Percentiles rank a stretch among this genome's conserved stretches.
Conservation (phyloP, 2,113 vertebrate species). For the Alligator mississippiensis region DNA sequence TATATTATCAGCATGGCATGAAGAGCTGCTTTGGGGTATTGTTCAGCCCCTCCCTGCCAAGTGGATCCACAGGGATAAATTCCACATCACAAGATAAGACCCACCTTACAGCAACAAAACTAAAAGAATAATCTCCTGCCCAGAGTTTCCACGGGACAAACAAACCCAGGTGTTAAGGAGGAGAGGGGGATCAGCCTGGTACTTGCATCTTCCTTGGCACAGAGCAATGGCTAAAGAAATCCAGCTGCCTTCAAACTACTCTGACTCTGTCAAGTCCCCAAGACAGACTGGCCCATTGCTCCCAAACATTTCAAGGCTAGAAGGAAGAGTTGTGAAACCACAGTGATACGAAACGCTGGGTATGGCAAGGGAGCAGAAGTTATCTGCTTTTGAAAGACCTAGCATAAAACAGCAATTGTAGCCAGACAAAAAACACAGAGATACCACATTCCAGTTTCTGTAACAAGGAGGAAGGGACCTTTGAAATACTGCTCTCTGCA, state of each 20-base stretch:
- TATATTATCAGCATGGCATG: not conserved
- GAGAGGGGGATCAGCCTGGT: not conserved
- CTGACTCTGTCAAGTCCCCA: not conserved
- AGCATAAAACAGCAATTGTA: constrained; percentile 58
- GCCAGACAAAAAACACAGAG: constrained; percentile 64
- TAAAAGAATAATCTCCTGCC: not conserved
- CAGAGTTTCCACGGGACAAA: not conserved
- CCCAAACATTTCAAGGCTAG: constrained; percentile 22
- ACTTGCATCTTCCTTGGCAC: not conserved
- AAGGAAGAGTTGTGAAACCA: not conserved
- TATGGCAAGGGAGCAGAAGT: not conserved
- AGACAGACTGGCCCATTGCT: not conserved
- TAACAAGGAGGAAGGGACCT: constrained; percentile 17
- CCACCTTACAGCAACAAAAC: not conserved
- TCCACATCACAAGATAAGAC: accelerated
- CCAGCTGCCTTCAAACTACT: not conserved
- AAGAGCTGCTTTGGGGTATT: not conserved
- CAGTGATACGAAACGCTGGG: constrained; percentile 4
- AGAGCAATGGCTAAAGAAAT: not conserved
- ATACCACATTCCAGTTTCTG: not conserved
- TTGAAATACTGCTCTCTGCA: not conserved
- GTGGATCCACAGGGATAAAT: not conserved
- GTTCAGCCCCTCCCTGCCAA: not conserved
- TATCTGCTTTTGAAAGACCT: constrained; percentile 27
- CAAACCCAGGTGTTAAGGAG: not conserved